phyloP scores from a whole-genome alignment of 2,888 invertebrate genomes.

The Drosophila acutilabella region DNA sequence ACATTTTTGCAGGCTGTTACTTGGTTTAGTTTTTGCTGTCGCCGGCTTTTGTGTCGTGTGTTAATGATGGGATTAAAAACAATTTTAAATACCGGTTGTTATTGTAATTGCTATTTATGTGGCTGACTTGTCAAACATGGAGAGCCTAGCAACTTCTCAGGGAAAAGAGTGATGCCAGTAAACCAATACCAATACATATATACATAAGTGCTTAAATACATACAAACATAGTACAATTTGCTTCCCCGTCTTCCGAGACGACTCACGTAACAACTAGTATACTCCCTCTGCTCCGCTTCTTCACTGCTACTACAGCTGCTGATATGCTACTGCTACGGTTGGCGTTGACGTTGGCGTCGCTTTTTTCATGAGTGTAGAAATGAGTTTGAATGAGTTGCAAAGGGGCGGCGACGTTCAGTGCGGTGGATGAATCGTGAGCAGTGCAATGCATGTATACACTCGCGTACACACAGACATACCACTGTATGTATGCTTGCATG shows the following conservation, averaged over 20 bases:
- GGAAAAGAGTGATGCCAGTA: constrained; percentile 23
- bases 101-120: constrained; percentile 66
- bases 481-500: constrained; percentile 24
- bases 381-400: constrained; percentile 72
- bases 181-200: constrained; percentile 5
- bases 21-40: constrained; percentile 16
- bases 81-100: constrained; percentile 72
- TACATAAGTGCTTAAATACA: not conserved
- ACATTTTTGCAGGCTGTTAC: constrained; percentile 32
- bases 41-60: constrained; percentile 24
- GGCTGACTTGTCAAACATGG: constrained; percentile 34
- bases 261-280: constrained; percentile 28
- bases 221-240: constrained; percentile 19
- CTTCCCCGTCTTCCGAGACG: constrained; percentile 11
- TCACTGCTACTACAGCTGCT: constrained; percentile 21
- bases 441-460: constrained; percentile 38
- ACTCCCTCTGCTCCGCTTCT: not conserved
- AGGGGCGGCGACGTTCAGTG: constrained; percentile 21
- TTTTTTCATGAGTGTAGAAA: constrained; percentile 64
- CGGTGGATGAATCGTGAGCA: constrained; percentile 43
- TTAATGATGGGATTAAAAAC: constrained; percentile 61
- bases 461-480: constrained; percentile 21
- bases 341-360: constrained; percentile 14
- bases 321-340: constrained; percentile 55
- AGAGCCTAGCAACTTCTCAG: constrained; percentile 29